A percentile compares a stretch with the other conserved stretches of the same genome.
phyloP scores from a whole-genome alignment of 2,888 invertebrate species.

The Leptinotarsa rubiginosa region DNA sequence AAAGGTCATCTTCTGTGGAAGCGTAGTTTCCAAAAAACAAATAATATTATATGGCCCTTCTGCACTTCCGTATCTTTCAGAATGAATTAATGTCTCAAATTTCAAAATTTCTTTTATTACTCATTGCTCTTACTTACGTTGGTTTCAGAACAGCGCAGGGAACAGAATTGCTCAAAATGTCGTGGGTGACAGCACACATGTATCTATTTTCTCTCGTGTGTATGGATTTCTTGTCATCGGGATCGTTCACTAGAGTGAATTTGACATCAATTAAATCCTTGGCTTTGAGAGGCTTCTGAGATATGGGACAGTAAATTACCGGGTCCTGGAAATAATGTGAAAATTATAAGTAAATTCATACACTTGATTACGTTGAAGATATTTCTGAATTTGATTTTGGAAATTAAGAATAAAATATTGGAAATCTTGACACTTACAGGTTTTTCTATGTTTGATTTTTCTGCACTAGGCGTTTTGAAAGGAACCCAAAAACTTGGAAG shows the following conservation, averaged over 20 bases:
- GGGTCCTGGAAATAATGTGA: conserved; percentile 68
- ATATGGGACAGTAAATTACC: conserved; percentile 85
- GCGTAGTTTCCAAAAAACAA: too few species aligned
- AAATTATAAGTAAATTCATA: background rate
- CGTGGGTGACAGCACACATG: conserved; percentile 98
- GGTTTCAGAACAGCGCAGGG: conserved; percentile 93
- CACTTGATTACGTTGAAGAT: background rate
- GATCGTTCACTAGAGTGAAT: conserved; percentile 91
- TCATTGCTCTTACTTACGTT: conserved; percentile 72
- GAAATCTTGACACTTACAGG: conserved; percentile 70
- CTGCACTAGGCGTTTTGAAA: conserved; percentile 88
- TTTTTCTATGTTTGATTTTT: conserved; percentile 75
- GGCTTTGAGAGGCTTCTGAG: conserved; percentile 84
- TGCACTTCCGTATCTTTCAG: too few species aligned
- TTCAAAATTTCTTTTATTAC: background rate
- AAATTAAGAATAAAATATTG: too few species aligned
- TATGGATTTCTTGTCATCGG: conserved; percentile 86
- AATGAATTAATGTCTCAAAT: too few species aligned
- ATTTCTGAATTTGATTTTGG: too few species aligned
- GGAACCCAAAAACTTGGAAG: conserved; percentile 98
- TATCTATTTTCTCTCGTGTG: conserved; percentile 92
- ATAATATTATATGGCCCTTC: too few species aligned
- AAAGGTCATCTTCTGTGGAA: too few species aligned
- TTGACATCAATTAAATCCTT: conserved; percentile 94
- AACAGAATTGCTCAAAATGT: conserved; percentile 92